Conservation (phyloP, 2,888 invertebrate species). For the Macroteleia sp. region DNA sequence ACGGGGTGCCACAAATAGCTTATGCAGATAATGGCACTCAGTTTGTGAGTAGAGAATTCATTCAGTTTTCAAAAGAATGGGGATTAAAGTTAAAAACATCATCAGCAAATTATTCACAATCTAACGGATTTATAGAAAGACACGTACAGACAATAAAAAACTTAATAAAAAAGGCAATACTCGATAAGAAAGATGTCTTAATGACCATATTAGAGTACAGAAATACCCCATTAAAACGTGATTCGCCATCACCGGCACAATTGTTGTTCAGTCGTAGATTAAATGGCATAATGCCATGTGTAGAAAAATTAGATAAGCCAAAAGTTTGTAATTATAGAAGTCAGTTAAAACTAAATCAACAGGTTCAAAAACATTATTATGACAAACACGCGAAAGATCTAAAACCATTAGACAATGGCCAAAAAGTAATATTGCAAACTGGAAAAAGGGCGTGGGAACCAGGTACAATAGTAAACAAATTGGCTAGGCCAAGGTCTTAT, state of each 20-base stretch:
- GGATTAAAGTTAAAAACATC: constrained; percentile 30
- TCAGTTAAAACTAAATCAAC: constrained; percentile 19
- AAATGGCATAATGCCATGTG: background rate
- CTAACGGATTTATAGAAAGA: constrained; percentile 46
- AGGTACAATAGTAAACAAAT: constrained; percentile 9
- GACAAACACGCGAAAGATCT: constrained; percentile 32
- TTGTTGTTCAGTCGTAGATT: background rate
- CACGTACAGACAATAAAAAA: constrained; percentile 62
- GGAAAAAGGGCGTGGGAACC: constrained; percentile 14
- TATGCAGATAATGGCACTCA: constrained; percentile 61
- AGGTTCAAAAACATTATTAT: constrained; percentile 36
- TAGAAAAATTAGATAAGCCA: background rate
- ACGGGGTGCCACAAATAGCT: constrained; percentile 59
- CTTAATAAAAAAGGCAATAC: constrained; percentile 52
- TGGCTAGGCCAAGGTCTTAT: constrained; percentile 20
- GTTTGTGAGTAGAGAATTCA: constrained; percentile 19
- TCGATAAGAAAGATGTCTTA: constrained; percentile 40
- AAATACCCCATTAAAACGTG: constrained; percentile 50
- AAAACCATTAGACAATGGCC: constrained; percentile 8
- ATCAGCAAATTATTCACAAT: constrained; percentile 24
- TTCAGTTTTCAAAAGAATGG: constrained; percentile 23
- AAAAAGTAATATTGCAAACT: constrained; percentile 28
- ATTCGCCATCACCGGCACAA: constrained; percentile 40
- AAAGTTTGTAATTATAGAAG: background rate
- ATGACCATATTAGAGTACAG: constrained; percentile 59